Conservation (phyloP, 1,140 invertebrate genomes). For the Batillaria attramentaria region DNA sequence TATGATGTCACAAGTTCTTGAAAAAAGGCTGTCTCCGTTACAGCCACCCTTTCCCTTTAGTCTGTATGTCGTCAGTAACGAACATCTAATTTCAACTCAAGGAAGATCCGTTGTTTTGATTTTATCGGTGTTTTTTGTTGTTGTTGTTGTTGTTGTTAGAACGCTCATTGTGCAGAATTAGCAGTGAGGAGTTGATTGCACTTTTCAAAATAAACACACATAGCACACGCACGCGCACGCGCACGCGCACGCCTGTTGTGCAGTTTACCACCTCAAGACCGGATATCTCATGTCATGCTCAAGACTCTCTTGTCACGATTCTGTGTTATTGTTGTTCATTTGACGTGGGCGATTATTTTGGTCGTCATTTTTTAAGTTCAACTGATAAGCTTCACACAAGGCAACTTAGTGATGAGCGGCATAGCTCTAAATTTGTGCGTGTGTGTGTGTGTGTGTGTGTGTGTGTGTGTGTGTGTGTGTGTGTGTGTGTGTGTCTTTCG, state of each 20-base stretch:
- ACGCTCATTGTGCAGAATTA: not conserved
- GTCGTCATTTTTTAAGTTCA: no score
- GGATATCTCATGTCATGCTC: no score
- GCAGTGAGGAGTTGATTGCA: not conserved
- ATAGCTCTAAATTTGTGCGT: not conserved
- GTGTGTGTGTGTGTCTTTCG: not conserved
- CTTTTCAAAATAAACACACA: not conserved
- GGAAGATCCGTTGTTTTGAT: not conserved
- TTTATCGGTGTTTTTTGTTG: not conserved
- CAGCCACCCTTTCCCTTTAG: no score
- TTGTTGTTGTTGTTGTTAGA: not conserved
- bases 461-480: not conserved
- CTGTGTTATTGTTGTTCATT: no score
- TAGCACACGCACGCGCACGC: not conserved
- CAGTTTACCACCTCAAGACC: no score
- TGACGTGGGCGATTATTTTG: no score
- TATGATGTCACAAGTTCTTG: no score
- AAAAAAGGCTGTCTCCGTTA: no score
- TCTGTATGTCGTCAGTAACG: no score
- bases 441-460: not conserved
- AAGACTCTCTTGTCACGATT: no score
- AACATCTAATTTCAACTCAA: no score
- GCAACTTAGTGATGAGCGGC: not conserved
- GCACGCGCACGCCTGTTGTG: not conserved
- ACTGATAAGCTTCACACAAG: not conserved